Base-by-base conservation (phyloP, 1,140 invertebrate species). In the Nylanderia fulva region DNA sequence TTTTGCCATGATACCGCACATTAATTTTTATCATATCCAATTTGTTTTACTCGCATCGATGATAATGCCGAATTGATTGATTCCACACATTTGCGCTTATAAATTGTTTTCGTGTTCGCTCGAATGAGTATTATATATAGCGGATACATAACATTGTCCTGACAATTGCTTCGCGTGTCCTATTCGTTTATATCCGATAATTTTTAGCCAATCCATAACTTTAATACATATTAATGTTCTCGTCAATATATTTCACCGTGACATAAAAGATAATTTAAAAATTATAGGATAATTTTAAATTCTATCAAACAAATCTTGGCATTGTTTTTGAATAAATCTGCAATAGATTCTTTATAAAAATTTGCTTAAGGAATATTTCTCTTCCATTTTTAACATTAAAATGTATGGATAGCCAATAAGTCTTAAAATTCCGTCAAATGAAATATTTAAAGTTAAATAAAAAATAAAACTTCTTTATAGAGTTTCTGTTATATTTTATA, bases 1-100 rank as follows among this genome's bases (percentile, higher is more conserved):
- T 0, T 0, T 52, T 27, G 15, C 27, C 29, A 8, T 42, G 1
- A 64, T n/a, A 21, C 64, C 13, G 36, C 29, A 77, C 42, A 64
- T 77, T 66, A 77, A 15, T 77, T 77, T 52, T 66, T 64, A 76
- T 76, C 64, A 42, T 11, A 36, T 42, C 6, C 27, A 21, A 15
- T 29, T 36, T 36, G 60, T 58, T 3, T 48, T 18, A 66, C 15
- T 8, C 8, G 29, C 15, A 29, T 21, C 42, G 45, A 79, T 68
- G 45, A 79, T 79, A 79, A 79, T 15, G 13, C 4, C 18, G 21
- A 24, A 66, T 79, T 68, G 61, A 68, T 79, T 36, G 45, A 66
- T 79, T 68, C 33, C 18, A 58, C 11, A n/a, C 61, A 52, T 36
- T 36, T 2, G 21, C 15, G n/a, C n/a, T 79, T 29, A 48, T 79